Evolutionary conservation across 2,888 invertebrate species (phyloP), one percentile per base, ranked within the genome.

Genomic region (Osedax frankpressi): DNA sequence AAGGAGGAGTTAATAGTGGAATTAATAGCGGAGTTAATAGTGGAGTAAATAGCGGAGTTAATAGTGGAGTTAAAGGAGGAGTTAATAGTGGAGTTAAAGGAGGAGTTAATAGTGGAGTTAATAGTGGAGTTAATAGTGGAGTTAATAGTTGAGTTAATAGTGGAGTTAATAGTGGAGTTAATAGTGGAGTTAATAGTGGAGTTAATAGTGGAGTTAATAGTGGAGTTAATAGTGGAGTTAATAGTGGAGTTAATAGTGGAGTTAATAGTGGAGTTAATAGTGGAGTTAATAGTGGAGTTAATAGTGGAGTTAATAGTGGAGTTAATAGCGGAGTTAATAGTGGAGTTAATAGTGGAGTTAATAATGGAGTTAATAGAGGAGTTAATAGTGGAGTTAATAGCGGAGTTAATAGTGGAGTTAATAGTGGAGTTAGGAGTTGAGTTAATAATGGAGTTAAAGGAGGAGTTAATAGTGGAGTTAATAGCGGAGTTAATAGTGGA

Each of bases 381-480:
- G n/a, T n/a, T n/a, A n/a, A n/a, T n/a, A n/a, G n/a, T n/a, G n/a
- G n/a, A n/a, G n/a, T n/a, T n/a, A n/a, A n/a, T n/a, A n/a, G n/a
- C n/a, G n/a, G n/a, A n/a, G n/a, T n/a, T n/a, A n/a, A n/a, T n/a
- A 44, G 44, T 44, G 19, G 44, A 11, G 19, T 6, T 44, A 44
- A 19, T 44, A 44, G 67, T 71, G 25, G 67, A 68, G 25, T 19
- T 71, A 67, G 67, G 65, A 67, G 71, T 71, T 68, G 71, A 68
- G 68, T 63, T 71, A 67, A 67, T 71, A 67, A 67, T 71, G 14
- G 71, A n/a, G 68, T 63, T 67, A 71, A 67, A n/a, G n/a, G 71
- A 68, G 25, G 67, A 68, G 68, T 63, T 71, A 67, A 67, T 71
- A 67, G 71, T 71, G 25, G 67, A 68, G 25, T 63, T 71, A 67